These are phyloP conservation scores for Loripinus fragilis DNA, from an alignment of 2,888 invertebrate genomes.

Conservation along the genomic window DNA sequence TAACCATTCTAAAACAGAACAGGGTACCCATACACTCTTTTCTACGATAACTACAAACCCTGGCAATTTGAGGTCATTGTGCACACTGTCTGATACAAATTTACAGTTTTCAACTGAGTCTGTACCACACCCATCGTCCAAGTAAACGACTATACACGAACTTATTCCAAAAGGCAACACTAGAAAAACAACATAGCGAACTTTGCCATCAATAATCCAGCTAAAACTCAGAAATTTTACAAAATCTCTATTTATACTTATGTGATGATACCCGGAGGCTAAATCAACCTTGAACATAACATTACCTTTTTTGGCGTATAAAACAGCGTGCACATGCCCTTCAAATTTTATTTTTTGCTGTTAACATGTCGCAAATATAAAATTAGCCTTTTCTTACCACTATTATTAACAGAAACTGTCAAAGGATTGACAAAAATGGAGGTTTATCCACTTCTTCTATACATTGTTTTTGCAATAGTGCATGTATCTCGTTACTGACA, in stretches of 20 bases:
- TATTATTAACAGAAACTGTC: not conserved
- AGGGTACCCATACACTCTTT: not conserved
- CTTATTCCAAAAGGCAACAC: constrained; percentile 21
- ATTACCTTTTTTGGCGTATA: not conserved
- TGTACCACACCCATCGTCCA: no score
- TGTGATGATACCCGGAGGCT: no score
- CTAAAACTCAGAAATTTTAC: constrained; percentile 31
- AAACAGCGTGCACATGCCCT: no score
- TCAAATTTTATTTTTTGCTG: not conserved
- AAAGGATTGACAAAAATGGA: not conserved
- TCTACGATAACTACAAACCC: not conserved
- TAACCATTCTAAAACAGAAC: constrained; percentile 7
- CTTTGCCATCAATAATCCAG: constrained; percentile 15
- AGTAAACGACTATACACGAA: constrained; percentile 11
- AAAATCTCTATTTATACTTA: no score
- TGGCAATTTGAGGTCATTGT: no score
- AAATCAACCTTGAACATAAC: constrained; percentile 30
- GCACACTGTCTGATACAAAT: no score
- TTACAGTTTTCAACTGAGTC: no score
- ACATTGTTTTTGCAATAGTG: not conserved
- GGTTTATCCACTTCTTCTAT: not conserved
- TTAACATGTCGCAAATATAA: constrained; percentile 5
- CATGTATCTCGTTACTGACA: no score
- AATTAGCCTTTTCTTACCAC: not conserved
- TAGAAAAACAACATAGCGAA: constrained; percentile 15